These are phyloP conservation scores for Acrossocheilus fasciatus DNA, from an alignment of 2,797 vertebrate genomes.

Conservation along the genomic window DNA sequence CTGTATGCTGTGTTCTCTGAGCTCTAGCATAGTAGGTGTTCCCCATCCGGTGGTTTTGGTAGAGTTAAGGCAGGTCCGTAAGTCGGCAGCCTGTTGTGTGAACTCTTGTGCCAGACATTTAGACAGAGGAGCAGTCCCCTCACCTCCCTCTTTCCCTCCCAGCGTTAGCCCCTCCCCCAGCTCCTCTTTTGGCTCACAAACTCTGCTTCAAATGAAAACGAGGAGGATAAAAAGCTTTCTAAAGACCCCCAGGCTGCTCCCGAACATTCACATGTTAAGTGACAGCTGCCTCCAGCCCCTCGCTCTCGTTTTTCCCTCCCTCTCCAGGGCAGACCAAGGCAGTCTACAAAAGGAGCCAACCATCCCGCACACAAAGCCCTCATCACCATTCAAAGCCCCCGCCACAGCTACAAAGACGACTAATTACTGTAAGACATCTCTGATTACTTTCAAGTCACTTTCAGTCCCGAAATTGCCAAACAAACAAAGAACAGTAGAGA, in stretches of 20 bases:
- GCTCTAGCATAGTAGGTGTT: slow-evolving; percentile 60
- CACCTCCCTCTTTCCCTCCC: slow-evolving; percentile 69
- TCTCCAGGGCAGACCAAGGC: slow-evolving; percentile 62
- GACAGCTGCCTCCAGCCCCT: slow-evolving; percentile 82
- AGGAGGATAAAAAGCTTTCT: slow-evolving; percentile 75
- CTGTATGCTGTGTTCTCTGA: slow-evolving; percentile 69
- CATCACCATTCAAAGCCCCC: slow-evolving; percentile 75
- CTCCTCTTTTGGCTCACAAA: slow-evolving; percentile 77
- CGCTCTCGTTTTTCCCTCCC: slow-evolving; percentile 56
- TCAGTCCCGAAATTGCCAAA: slow-evolving; percentile 62
- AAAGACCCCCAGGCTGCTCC: slow-evolving; percentile 78
- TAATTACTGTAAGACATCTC: slow-evolving; percentile 85
- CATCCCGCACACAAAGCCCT: slow-evolving; percentile 67
- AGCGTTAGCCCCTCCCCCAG: slow-evolving; percentile 61
- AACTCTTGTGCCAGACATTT: slow-evolving; percentile 71
- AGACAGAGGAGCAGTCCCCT: slow-evolving; percentile 74
- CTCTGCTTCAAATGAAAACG: slow-evolving; percentile 72
- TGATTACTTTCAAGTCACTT: slow-evolving; percentile 78
- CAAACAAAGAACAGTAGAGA: slow-evolving; percentile 67
- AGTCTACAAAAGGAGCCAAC: slow-evolving; percentile 78
- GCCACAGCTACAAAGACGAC: slow-evolving; percentile 76
- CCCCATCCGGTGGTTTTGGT: slow-evolving; percentile 30
- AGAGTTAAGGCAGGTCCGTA: slow-evolving; percentile 34
- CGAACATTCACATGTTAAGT: slow-evolving; percentile 88
- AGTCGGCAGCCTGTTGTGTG: slow-evolving; percentile 46